phyloP scores from a whole-genome alignment of 2,888 invertebrate genomes.

The Auanema freiburgensis region DNA sequence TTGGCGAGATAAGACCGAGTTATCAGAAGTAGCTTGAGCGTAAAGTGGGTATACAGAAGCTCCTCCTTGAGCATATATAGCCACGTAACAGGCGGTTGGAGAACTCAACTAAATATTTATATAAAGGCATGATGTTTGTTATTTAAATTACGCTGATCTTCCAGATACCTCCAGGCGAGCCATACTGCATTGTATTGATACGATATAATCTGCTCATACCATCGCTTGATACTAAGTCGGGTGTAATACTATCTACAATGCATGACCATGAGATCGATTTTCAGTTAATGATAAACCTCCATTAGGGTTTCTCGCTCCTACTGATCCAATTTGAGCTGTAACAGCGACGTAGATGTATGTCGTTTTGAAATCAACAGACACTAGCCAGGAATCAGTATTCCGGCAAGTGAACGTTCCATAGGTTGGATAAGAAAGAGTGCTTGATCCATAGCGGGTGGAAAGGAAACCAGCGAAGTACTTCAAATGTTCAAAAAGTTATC shows the following conservation, averaged over 20 bases:
- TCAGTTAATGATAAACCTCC: too few species aligned
- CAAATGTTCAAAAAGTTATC: too few species aligned
- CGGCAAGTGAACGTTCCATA: slow-evolving; percentile 27
- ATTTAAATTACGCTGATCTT: too few species aligned
- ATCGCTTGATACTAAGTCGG: too few species aligned
- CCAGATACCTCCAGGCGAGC: too few species aligned
- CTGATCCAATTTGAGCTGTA: slow-evolving; percentile 26
- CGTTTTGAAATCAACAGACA: slow-evolving; percentile 41
- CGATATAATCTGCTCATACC: too few species aligned
- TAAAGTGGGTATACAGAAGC: slow-evolving; percentile 41
- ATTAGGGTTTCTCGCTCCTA: slow-evolving; percentile 30
- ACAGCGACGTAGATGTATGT: slow-evolving; percentile 37
- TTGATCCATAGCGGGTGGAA: slow-evolving; percentile 37
- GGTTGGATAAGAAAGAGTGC: slow-evolving; percentile 42
- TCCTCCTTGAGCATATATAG: slow-evolving; percentile 40
- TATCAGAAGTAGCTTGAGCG: slow-evolving; percentile 23
- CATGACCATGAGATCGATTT: too few species aligned
- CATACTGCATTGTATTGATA: too few species aligned
- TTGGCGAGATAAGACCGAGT: slow-evolving; percentile 35
- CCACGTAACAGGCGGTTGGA: slow-evolving; percentile 39
- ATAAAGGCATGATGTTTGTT: too few species aligned
- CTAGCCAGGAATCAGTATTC: slow-evolving; percentile 19
- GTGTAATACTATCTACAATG: slow-evolving; percentile 1
- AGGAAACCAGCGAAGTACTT: slow-evolving; percentile 33
- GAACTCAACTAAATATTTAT: slow-evolving; percentile 10